phyloP scores from a whole-genome alignment of 2,888 invertebrate species.

The Troides helena region DNA sequence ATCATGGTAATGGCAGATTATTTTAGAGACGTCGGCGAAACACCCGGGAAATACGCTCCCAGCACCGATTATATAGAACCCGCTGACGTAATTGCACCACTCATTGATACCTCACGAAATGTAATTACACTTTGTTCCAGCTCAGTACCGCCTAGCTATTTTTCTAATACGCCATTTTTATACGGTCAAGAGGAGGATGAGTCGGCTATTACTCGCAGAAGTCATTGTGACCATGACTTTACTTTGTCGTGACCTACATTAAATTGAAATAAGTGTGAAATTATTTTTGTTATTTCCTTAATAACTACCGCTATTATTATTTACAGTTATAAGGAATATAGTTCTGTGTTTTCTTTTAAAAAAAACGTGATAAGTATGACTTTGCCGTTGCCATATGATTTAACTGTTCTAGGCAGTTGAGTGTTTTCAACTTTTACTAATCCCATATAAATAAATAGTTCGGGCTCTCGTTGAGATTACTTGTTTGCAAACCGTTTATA shows the following conservation, averaged over 20 bases:
- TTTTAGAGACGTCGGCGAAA: constrained; percentile 71
- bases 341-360: neutral
- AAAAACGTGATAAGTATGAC: neutral
- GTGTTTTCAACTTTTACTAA: neutral
- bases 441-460: neutral
- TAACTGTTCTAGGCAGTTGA: neutral
- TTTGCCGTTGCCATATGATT: neutral
- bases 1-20: constrained; percentile 78
- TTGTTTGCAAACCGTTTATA: neutral
- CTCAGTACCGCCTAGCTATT: constrained; percentile 56
- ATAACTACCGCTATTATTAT: constrained; percentile 17
- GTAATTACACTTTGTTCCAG: constrained; percentile 74
- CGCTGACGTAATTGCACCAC: constrained; percentile 71
- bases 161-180: constrained; percentile 62
- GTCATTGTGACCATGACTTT: constrained; percentile 19
- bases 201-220: constrained; percentile 35
- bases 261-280: constrained; percentile 18
- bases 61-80: constrained; percentile 67
- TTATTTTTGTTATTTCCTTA: constrained; percentile 7
- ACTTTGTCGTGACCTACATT: constrained; percentile 13
- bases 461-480: neutral
- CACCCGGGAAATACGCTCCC: constrained; percentile 69
- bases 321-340: constrained; percentile 20
- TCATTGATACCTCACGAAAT: constrained; percentile 77
- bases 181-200: constrained; percentile 61